A percentile compares a stretch with the other conserved stretches of the same genome.
Conservation (phyloP, 1,140 invertebrate genomes). For the Drosophila takahashii region DNA sequence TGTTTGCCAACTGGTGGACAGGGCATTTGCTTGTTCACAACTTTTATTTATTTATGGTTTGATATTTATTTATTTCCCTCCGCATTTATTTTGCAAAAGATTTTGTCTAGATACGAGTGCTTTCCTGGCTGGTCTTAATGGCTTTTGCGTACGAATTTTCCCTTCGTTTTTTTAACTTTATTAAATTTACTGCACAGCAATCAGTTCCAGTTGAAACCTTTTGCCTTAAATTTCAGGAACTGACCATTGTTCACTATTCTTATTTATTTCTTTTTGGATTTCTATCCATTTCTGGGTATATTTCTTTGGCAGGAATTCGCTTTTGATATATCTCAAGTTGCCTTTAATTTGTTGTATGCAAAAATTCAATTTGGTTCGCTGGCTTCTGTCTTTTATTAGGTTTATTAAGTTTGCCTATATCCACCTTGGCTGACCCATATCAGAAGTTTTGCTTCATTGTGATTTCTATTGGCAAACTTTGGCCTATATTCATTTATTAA, state of each 20-base stretch:
- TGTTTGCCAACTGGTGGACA: constrained; percentile 63
- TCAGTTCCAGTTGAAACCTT: constrained; percentile 5
- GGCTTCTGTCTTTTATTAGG: neutral
- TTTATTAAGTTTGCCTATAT: constrained; percentile 22
- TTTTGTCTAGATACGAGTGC: constrained; percentile 36
- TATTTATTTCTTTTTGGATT: constrained; percentile 24
- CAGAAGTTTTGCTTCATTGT: neutral
- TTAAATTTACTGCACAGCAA: constrained; percentile 7
- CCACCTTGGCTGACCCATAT: neutral
- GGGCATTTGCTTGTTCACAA: constrained; percentile 56
- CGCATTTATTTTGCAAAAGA: constrained; percentile 44
- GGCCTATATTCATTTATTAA: neutral
- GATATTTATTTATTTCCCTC: constrained; percentile 52
- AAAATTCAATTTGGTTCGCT: constrained; percentile 1
- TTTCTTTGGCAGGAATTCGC: neutral
- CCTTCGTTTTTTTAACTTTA: neutral
- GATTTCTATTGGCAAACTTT: neutral
- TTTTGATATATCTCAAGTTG: neutral
- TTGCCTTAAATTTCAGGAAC: neutral
- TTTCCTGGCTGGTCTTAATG: constrained; percentile 32
- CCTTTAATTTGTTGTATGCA: neutral
- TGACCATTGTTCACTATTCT: neutral
- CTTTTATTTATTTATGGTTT: constrained; percentile 67
- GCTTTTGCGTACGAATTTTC: constrained; percentile 19
- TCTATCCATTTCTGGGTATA: constrained; percentile 10